phyloP scores from a whole-genome alignment of 2,797 vertebrate species.

The Platyrinchus mystaceus region DNA sequence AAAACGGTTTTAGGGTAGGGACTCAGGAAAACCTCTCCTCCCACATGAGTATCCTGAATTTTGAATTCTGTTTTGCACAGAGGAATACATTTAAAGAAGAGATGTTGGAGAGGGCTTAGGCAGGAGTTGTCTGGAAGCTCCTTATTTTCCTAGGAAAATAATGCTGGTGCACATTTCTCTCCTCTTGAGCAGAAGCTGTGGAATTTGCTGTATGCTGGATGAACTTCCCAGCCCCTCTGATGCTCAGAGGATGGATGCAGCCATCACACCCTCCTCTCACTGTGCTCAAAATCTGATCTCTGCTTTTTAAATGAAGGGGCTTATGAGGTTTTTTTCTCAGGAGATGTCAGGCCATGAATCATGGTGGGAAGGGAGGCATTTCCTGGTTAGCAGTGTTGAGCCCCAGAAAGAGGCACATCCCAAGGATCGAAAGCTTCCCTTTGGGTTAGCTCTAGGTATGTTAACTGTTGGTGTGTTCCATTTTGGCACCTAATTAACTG shows the following conservation, averaged over 20 bases:
- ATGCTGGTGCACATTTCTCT: not conserved
- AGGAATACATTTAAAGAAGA: not conserved
- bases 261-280: not conserved
- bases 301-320: not conserved
- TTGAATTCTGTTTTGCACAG: not conserved
- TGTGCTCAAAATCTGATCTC: not conserved
- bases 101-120: not conserved
- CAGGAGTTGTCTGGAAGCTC: not conserved
- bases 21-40: not conserved
- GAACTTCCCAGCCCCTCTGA: not conserved
- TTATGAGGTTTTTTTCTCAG: not conserved
- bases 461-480: not conserved
- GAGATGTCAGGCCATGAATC: slow-evolving; percentile 35
- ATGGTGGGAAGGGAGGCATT: slow-evolving; percentile 21
- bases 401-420: not conserved
- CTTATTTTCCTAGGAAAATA: not conserved
- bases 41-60: not conserved
- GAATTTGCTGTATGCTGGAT: not conserved
- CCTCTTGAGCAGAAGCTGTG: not conserved
- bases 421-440: not conserved
- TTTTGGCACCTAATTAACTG: not conserved
- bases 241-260: rapidly evolving
- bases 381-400: slow-evolving; percentile 6
- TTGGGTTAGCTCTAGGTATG: not conserved
- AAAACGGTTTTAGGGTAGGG: not conserved